phyloP scores from a whole-genome alignment of 1,140 invertebrate genomes.

The Sycophaga agraensis region DNA sequence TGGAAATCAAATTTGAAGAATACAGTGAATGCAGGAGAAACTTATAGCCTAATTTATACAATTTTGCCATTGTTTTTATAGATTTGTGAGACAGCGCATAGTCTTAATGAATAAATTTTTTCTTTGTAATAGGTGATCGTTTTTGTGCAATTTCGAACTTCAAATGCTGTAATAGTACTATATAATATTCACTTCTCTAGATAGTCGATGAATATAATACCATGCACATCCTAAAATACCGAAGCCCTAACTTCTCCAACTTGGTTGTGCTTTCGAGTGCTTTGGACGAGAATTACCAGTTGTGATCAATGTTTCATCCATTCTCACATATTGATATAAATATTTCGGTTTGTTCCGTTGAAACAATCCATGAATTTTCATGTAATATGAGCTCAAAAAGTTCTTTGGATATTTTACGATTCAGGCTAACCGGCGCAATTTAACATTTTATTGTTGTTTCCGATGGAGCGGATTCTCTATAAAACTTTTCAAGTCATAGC shows the following conservation, averaged over 20 bases:
- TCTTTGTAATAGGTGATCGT: background rate
- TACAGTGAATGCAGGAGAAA: background rate
- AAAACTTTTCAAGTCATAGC: no score
- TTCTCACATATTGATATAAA: no score
- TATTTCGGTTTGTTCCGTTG: no score
- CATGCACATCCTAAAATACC: background rate
- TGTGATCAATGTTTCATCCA: no score
- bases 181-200: background rate
- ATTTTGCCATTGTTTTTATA: background rate
- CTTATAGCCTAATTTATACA: background rate
- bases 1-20: slow-evolving; percentile 8
- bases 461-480: no score
- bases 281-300: background rate
- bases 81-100: background rate
- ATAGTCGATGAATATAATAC: background rate
- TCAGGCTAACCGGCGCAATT: no score
- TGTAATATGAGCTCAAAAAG: no score
- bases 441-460: no score
- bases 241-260: background rate
- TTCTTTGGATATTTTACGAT: no score
- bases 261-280: background rate
- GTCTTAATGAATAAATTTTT: background rate
- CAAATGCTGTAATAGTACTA: background rate
- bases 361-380: no score
- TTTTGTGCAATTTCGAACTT: background rate